Evolutionary conservation across 2,888 invertebrate species (phyloP), one percentile per base, ranked within the genome.

Genomic region (Metellina segmentata): DNA sequence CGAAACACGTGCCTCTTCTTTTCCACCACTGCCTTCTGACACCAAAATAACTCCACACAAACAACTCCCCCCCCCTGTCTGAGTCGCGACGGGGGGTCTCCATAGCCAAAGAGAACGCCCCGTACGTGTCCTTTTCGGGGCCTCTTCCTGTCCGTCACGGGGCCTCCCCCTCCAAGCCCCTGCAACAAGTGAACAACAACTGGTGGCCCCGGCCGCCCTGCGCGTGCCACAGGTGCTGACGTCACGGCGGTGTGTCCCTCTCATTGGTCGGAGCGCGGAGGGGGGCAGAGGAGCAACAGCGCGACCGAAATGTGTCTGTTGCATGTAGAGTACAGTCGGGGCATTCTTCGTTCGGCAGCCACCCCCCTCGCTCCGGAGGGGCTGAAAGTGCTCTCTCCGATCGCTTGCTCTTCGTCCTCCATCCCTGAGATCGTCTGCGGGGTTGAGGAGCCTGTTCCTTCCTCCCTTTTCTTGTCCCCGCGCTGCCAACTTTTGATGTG

Each of bases 141-240:
- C n/a, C n/a, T 34, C 34, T 34, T 34, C 34, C 34, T 34, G 34
- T 34, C 34, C 34, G 34, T 34, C 34, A 48, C 75, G 75, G 75
- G 48, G 75, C 75, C 75, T 16, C 16, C 34, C 61, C 61, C 13
- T 61, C 69, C 53, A 16, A 53, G 19, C 75, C 53, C 82, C 82
- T 61, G 89, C 89, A 89, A 89, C 89, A 89, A 89, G 89, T 89
- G 89, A 89, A 77, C 81, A 89, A 82, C 89, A 81, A 79, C 71
- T 86, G 77, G 85, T 86, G 85, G 85, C 85, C 77, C 61, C 88
- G 69, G 74, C 74, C 71, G 79, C 49, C 81, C 61, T 51, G 89
- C 89, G 89, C 82, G 89, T 82, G 89, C 89, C 82, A 89, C 89
- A 89, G 89, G 89, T 89, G 89, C 49, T 89, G 89, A 89, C 89